These are phyloP conservation scores for Gymnobelideus leadbeateri DNA, from an alignment of 2,113 vertebrate genomes.

Conservation along the genomic window DNA sequence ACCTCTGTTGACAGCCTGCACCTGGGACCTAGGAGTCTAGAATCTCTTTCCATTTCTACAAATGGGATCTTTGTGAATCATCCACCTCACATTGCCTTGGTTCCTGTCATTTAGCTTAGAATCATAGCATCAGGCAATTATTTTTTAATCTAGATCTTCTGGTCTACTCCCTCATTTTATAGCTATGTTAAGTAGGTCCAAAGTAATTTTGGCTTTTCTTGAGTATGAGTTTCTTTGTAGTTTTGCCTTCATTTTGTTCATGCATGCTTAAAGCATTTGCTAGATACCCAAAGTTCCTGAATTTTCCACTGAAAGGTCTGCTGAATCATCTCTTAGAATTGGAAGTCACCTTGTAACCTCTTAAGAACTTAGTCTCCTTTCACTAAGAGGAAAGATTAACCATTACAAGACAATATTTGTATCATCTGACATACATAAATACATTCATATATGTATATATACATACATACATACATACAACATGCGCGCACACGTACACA, in stretches of 20 bases:
- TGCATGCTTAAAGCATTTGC: neutral
- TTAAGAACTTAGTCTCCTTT: neutral
- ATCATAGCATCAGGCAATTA: neutral
- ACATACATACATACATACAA: neutral
- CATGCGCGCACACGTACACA: too few species aligned
- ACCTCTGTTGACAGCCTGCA: neutral
- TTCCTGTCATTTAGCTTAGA: constrained; percentile 7
- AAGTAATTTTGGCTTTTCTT: neutral
- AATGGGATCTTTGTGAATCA: neutral
- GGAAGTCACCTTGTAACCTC: neutral
- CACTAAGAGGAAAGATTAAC: neutral
- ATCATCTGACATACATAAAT: neutral
- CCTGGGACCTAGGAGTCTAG: neutral
- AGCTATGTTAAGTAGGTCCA: neutral
- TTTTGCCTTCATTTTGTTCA: neutral
- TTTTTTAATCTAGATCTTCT: neutral
- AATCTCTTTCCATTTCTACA: constrained; percentile 1
- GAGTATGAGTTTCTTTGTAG: neutral
- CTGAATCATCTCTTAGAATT: neutral
- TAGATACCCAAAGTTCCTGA: constrained; percentile 34
- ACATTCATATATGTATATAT: neutral
- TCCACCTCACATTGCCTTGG: neutral
- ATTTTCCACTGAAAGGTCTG: constrained; percentile 24
- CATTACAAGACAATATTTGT: neutral
- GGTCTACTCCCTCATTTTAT: neutral